phyloP scores from a whole-genome alignment of 2,888 invertebrate genomes.

The Kuschelorhynchus macadamiae region DNA sequence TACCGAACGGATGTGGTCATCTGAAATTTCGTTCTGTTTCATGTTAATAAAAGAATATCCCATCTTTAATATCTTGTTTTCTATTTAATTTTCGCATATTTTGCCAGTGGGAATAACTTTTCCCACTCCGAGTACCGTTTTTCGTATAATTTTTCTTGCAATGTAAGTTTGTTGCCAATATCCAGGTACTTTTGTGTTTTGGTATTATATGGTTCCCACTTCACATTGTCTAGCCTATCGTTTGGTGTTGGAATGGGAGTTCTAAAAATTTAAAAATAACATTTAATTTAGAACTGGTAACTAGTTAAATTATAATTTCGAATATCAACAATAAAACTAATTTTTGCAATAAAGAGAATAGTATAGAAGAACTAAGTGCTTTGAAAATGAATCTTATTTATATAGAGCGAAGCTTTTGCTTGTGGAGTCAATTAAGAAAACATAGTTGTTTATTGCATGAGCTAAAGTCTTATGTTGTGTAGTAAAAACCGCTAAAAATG shows the following conservation, averaged over 20 bases:
- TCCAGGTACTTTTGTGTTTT: slow-evolving; percentile 66
- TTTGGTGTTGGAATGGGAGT: slow-evolving; percentile 67
- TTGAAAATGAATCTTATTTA: no score
- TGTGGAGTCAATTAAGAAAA: no score
- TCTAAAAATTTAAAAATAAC: slow-evolving; percentile 60
- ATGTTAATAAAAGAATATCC: slow-evolving; percentile 1
- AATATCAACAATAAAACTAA: no score
- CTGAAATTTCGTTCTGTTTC: no score
- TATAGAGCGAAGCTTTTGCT: no score
- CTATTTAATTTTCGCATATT: slow-evolving; percentile 52
- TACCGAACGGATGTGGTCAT: no score
- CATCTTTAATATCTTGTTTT: not conserved
- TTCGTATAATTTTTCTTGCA: slow-evolving; percentile 64
- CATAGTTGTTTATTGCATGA: no score
- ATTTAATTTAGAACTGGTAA: not conserved
- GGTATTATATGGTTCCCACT: slow-evolving; percentile 65
- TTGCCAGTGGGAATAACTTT: slow-evolving; percentile 62
- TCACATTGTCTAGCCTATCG: slow-evolving; percentile 61
- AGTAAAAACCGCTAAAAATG: no score
- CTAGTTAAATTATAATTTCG: no score
- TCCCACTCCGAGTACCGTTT: slow-evolving; percentile 68
- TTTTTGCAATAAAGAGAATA: no score
- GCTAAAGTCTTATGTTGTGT: no score
- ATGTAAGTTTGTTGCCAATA: slow-evolving; percentile 64
- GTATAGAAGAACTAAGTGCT: no score